Evolutionary conservation across 2,797 vertebrate genomes (phyloP).

Genomic region (Xyrichtys novacula): DNA sequence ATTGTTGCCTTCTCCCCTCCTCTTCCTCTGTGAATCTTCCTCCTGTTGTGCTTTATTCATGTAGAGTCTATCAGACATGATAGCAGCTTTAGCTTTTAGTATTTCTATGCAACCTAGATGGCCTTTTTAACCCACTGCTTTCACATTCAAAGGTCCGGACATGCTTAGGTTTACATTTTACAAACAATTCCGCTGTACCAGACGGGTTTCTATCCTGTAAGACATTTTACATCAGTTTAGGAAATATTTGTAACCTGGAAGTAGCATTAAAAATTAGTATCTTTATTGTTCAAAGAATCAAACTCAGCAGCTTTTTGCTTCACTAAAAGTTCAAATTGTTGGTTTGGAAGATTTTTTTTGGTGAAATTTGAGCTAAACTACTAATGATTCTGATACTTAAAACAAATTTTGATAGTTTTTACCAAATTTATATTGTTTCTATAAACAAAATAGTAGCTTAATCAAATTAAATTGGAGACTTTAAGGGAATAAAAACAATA

Average conservation of each 20-base stretch:
- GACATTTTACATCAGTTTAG: not conserved
- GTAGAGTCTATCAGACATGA: constrained; percentile 56
- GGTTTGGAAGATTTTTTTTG: not conserved
- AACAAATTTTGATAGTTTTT: not conserved
- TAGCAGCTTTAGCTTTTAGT: constrained; percentile 68
- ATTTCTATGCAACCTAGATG: constrained; percentile 73
- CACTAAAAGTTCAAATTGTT: too few relatives aligned
- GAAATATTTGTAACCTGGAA: not conserved
- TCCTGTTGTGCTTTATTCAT: constrained; percentile 59
- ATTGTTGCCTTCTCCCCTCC: constrained; percentile 60
- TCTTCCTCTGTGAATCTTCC: constrained; percentile 40
- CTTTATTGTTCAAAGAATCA: not conserved
- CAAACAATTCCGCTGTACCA: not conserved
- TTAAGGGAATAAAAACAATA: not conserved
- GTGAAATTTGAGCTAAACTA: not conserved
- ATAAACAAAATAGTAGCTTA: not conserved
- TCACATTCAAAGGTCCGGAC: constrained; percentile 38
- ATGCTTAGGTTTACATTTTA: not conserved
- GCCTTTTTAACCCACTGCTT: constrained; percentile 59
- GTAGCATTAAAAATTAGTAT: not conserved
- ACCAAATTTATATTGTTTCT: not conserved
- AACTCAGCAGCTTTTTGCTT: too few relatives aligned
- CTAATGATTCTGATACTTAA: not conserved
- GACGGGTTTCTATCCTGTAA: constrained; percentile 20
- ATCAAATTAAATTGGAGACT: not conserved